Evolutionary conservation across 2,797 vertebrate genomes (phyloP).

Genomic region (Sebastes nivosus): DNA sequence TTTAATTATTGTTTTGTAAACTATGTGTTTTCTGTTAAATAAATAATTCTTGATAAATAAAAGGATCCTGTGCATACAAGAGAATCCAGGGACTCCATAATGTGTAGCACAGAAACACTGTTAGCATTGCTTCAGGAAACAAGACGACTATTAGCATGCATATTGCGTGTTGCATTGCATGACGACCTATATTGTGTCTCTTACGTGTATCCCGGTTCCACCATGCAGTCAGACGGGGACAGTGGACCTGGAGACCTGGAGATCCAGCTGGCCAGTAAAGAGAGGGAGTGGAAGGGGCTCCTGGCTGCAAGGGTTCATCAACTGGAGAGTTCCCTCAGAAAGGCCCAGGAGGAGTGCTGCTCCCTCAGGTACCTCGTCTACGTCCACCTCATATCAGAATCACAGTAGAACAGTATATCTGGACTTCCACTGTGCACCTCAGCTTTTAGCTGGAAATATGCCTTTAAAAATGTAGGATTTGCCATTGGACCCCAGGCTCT

Average conservation of each 20-base stretch:
- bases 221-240: slow-evolving; percentile 18
- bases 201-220: slow-evolving; percentile 15
- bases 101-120: background rate
- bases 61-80: too few species aligned
- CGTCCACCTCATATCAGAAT: background rate
- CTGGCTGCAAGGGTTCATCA: slow-evolving; percentile 68
- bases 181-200: background rate
- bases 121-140: background rate
- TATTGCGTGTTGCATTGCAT: background rate
- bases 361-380: slow-evolving; percentile 56
- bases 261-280: slow-evolving; percentile 78
- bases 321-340: slow-evolving; percentile 76
- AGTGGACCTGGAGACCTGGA: slow-evolving; percentile 64
- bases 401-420: background rate
- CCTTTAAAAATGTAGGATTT: background rate
- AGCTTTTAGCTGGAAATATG: background rate
- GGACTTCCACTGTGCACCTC: background rate
- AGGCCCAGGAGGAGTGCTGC: slow-evolving; percentile 65
- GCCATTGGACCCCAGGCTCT: background rate
- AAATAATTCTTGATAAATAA: too few species aligned
- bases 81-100: background rate
- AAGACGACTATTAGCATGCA: background rate
- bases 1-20: too few species aligned
- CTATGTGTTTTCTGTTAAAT: too few species aligned
- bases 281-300: slow-evolving; percentile 83